phyloP scores from a whole-genome alignment of 2,797 vertebrate species.

The Philypnodon macrostomus region DNA sequence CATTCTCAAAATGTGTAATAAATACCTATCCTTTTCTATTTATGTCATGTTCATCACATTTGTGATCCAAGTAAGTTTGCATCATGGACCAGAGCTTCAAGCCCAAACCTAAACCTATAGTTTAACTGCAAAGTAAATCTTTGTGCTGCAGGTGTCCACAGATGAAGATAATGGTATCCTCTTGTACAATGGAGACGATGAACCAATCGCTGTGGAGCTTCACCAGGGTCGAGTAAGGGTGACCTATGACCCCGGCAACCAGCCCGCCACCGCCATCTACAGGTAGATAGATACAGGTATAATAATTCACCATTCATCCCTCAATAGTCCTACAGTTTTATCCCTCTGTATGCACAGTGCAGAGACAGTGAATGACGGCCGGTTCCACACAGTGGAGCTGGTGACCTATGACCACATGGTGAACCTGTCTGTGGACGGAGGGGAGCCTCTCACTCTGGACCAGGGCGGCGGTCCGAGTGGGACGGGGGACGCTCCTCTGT shows the following conservation, averaged over 20 bases:
- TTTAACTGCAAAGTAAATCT: not conserved
- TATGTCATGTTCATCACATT: too few relatives aligned
- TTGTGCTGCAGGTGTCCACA: slow-evolving; percentile 86
- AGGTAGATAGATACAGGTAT: slow-evolving; percentile 80
- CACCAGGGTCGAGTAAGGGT: slow-evolving; percentile 93
- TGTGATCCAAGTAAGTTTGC: too few relatives aligned
- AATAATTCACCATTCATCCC: not conserved
- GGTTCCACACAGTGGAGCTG: slow-evolving; percentile 91
- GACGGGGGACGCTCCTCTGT: slow-evolving; percentile 83
- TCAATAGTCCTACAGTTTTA: not conserved
- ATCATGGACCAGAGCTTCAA: too few relatives aligned
- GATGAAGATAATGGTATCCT: slow-evolving; percentile 94
- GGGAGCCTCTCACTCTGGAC: slow-evolving; percentile 87
- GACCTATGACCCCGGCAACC: slow-evolving; percentile 91
- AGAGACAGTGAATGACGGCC: slow-evolving; percentile 89
- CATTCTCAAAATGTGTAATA: too few relatives aligned
- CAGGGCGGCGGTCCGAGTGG: slow-evolving; percentile 78
- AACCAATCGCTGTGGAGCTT: slow-evolving; percentile 93
- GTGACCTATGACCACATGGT: slow-evolving; percentile 90
- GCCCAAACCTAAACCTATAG: too few relatives aligned
- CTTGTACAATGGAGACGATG: slow-evolving; percentile 90
- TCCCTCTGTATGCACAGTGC: slow-evolving; percentile 58
- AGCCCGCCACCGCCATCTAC: slow-evolving; percentile 91
- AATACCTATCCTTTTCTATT: too few relatives aligned
- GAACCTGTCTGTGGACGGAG: slow-evolving; percentile 90